Evolutionary conservation across 92 coral and sea anemone genomes (phyloP).

Genomic region (Pocillopora meandrina): DNA sequence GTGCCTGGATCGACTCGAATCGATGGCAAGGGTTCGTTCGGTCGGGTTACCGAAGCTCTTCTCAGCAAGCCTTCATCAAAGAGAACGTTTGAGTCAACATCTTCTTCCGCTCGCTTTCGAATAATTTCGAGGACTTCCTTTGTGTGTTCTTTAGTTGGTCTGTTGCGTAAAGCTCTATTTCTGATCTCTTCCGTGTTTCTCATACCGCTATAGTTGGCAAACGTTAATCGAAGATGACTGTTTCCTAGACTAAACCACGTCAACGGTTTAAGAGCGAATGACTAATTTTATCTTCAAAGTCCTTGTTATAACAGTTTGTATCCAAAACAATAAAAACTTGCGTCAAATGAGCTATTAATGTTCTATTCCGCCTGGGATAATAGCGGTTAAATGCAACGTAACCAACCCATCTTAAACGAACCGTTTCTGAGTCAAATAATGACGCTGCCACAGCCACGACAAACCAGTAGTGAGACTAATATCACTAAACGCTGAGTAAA

Average conservation of each 20-base stretch:
- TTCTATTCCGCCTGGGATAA: not conserved
- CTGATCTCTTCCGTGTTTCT: slow-evolving; percentile 24
- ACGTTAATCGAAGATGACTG: not conserved
- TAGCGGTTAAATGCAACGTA: slow-evolving; percentile 1
- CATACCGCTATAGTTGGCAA: not conserved
- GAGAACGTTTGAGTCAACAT: slow-evolving; percentile 33
- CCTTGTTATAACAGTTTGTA: not conserved
- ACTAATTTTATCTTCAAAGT: not conserved
- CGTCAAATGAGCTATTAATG: slow-evolving; percentile 15
- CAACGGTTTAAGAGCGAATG: not conserved
- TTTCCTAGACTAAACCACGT: not conserved
- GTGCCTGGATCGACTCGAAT: not conserved
- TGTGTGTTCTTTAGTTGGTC: slow-evolving; percentile 52
- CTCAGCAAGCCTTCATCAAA: slow-evolving; percentile 35
- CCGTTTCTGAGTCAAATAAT: slow-evolving; percentile 17
- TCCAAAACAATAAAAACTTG: slow-evolving; percentile 1
- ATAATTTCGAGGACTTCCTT: slow-evolving; percentile 55
- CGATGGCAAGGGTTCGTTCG: slow-evolving; percentile 42
- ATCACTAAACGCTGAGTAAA: not conserved
- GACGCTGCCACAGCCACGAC: not conserved
- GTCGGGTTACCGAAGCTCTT: slow-evolving; percentile 34
- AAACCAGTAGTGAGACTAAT: not conserved
- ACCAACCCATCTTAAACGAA: not conserved
- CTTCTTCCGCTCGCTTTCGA: slow-evolving; percentile 42
- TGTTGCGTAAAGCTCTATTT: slow-evolving; percentile 40